Evolutionary conservation across 2,797 vertebrate genomes (phyloP).

Genomic region (Epinephelus awoara): DNA sequence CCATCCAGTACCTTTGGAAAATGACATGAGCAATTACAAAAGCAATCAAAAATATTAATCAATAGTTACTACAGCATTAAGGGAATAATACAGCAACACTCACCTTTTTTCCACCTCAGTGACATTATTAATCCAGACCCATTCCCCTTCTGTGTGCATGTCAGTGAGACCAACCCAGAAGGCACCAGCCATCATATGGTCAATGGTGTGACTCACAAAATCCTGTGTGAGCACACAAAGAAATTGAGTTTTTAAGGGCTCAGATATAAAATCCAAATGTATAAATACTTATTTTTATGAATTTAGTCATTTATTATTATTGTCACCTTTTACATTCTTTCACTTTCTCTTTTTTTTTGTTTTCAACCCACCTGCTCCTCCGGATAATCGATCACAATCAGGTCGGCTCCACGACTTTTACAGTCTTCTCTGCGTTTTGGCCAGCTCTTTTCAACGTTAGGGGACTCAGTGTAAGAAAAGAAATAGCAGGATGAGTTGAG

Average conservation of each 20-base stretch:
- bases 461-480: constrained; percentile 51
- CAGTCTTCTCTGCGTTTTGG: constrained; percentile 60
- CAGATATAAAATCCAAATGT: not conserved
- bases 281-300: no score
- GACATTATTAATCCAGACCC: constrained; percentile 72
- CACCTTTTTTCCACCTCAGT: constrained; percentile 52
- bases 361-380: constrained; percentile 67
- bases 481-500: constrained; percentile 71
- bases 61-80: not conserved
- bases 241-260: not conserved
- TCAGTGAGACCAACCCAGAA: constrained; percentile 71
- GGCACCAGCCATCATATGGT: not conserved
- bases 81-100: not conserved
- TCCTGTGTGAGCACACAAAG: constrained; percentile 33
- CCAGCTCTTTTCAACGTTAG: constrained; percentile 48
- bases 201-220: constrained; percentile 38
- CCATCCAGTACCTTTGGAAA: constrained; percentile 57
- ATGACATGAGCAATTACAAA: not conserved
- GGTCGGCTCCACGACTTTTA: constrained; percentile 42
- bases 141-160: constrained; percentile 27
- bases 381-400: constrained; percentile 57
- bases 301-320: no score
- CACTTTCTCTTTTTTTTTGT: not conserved
- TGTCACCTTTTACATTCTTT: no score
- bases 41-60: not conserved